Evolutionary conservation across 35 echinoderm and acorn worm species (phyloP).

Genomic region (Ophioderma brevispina): DNA sequence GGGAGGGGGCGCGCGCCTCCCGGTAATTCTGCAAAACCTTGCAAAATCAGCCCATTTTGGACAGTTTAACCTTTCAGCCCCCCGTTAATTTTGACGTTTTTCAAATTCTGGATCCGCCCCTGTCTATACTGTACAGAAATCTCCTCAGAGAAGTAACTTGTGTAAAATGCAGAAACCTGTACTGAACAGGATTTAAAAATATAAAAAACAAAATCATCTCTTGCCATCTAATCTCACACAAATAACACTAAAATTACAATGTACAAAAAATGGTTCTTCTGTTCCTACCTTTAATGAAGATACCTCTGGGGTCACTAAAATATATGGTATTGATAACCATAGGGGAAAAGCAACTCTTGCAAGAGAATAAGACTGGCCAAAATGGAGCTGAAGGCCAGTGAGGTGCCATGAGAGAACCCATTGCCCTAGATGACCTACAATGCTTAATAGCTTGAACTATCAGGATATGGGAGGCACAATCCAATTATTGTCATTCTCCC

Average conservation of each 20-base stretch:
- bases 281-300: neutral
- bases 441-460: neutral
- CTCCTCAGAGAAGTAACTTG: neutral
- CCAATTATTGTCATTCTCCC: neutral
- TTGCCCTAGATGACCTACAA: neutral
- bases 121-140: neutral
- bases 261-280: constrained; percentile 15
- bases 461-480: neutral
- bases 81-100: no score
- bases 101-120: no score
- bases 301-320: neutral
- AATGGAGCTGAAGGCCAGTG: neutral
- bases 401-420: neutral
- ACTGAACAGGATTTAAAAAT: neutral
- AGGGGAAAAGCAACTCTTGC: neutral
- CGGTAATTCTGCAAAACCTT: no score
- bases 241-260: neutral
- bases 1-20: no score
- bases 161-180: neutral
- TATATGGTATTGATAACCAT: neutral
- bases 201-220: neutral
- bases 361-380: neutral
- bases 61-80: no score
- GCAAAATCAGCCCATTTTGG: no score
- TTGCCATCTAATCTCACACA: neutral